phyloP scores from a whole-genome alignment of 2,888 invertebrate species.

The Altica lythri region DNA sequence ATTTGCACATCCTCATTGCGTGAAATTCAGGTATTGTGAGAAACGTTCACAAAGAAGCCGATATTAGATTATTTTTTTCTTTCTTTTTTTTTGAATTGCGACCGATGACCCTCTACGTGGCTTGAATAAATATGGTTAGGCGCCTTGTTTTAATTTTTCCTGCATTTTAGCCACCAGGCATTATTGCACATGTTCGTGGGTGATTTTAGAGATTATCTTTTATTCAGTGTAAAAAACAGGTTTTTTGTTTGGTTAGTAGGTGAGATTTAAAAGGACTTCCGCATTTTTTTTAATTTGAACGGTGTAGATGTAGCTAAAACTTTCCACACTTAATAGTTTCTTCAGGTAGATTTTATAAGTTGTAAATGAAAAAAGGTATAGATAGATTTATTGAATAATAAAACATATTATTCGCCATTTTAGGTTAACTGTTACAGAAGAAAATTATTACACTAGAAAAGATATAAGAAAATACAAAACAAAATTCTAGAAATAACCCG shows the following conservation, averaged over 20 bases:
- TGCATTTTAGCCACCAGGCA: constrained; percentile 29
- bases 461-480: too few species aligned
- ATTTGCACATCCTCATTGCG: constrained; percentile 40
- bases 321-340: too few species aligned
- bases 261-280: constrained; percentile 28
- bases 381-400: too few species aligned
- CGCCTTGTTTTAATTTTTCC: constrained; percentile 34
- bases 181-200: constrained; percentile 41
- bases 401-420: too few species aligned
- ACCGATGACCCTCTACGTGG: constrained; percentile 30
- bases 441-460: too few species aligned
- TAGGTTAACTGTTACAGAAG: too few species aligned
- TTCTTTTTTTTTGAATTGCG: constrained; percentile 23
- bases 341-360: too few species aligned
- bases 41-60: constrained; percentile 46
- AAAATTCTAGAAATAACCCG: too few species aligned
- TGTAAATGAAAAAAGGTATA: too few species aligned
- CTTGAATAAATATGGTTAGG: constrained; percentile 37
- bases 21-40: constrained; percentile 48
- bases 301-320: too few species aligned
- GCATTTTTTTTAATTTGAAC: constrained; percentile 22
- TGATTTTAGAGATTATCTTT: constrained; percentile 35
- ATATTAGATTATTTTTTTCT: constrained; percentile 45
- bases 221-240: constrained; percentile 23
- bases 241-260: constrained; percentile 16